Evolutionary conservation across 2,113 vertebrate species (phyloP).

Genomic region (Ibidorhyncha struthersii): DNA sequence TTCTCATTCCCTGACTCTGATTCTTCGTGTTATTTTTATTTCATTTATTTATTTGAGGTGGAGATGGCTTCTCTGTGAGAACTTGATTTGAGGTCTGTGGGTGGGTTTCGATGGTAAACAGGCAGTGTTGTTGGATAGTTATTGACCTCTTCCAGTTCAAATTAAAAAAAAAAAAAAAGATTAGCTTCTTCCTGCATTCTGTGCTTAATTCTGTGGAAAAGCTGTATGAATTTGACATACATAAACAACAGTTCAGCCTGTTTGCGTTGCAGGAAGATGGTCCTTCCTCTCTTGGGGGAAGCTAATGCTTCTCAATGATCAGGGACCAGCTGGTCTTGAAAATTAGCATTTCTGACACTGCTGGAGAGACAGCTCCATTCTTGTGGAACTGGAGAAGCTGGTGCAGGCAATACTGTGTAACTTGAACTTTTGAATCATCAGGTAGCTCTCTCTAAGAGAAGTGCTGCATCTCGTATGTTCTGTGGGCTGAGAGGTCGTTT

Average conservation of each 20-base stretch:
- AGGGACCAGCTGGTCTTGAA: neutral
- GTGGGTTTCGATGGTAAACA: neutral
- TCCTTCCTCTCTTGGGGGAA: neutral
- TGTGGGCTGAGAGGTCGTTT: neutral
- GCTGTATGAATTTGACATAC: neutral
- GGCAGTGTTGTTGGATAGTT: neutral
- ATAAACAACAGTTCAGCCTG: neutral
- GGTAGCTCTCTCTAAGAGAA: neutral
- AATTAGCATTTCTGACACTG: neutral
- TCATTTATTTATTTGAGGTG: neutral
- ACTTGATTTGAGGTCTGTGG: neutral
- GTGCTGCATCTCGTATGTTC: neutral
- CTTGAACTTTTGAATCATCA: neutral
- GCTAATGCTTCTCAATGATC: neutral
- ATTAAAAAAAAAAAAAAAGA: neutral
- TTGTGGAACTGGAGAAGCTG: neutral
- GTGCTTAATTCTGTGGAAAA: neutral
- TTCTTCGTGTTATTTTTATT: neutral
- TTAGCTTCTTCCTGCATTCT: neutral
- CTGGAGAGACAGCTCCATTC: neutral
- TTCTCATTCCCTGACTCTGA: neutral
- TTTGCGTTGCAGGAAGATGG: neutral
- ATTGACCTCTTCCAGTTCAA: neutral
- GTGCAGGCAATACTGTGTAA: neutral
- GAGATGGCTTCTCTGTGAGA: neutral